Conservation (phyloP, 2,113 vertebrate genomes). For the Lepisosteus oculatus region DNA sequence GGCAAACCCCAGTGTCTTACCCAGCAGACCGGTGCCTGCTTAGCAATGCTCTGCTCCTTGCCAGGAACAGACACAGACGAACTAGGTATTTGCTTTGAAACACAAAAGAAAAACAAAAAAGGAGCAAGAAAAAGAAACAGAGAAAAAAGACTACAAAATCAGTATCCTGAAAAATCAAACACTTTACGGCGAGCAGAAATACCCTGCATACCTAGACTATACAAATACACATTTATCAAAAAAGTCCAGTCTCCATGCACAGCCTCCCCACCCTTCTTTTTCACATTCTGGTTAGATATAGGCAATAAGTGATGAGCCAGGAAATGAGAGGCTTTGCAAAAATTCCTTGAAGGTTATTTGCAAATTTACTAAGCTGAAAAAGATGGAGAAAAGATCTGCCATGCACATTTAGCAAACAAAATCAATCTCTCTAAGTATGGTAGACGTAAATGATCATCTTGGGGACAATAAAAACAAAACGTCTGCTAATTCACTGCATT, state of each 20-base stretch:
- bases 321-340: too few species aligned
- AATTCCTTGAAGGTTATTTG: too few species aligned
- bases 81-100: conserved; percentile 58
- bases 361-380: too few species aligned
- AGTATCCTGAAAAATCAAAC: not conserved
- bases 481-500: conserved; percentile 16
- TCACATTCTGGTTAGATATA: too few species aligned
- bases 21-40: conserved; percentile 62
- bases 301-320: too few species aligned
- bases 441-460: conserved; percentile 20
- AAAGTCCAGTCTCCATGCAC: too few species aligned
- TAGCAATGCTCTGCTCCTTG: conserved; percentile 57
- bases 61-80: conserved; percentile 58
- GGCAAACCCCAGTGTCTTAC: conserved; percentile 45
- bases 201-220: not conserved
- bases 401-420: conserved; percentile 16
- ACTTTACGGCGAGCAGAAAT: not conserved
- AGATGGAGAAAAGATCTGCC: not conserved
- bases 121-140: conserved; percentile 15
- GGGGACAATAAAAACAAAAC: conserved; percentile 22
- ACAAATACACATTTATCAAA: too few species aligned
- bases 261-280: too few species aligned
- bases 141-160: not conserved
- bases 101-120: conserved; percentile 30
- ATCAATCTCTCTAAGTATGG: not conserved